These are phyloP conservation scores for Amitus sp. DNA, from an alignment of 2,888 invertebrate genomes.

Conservation along the genomic window DNA sequence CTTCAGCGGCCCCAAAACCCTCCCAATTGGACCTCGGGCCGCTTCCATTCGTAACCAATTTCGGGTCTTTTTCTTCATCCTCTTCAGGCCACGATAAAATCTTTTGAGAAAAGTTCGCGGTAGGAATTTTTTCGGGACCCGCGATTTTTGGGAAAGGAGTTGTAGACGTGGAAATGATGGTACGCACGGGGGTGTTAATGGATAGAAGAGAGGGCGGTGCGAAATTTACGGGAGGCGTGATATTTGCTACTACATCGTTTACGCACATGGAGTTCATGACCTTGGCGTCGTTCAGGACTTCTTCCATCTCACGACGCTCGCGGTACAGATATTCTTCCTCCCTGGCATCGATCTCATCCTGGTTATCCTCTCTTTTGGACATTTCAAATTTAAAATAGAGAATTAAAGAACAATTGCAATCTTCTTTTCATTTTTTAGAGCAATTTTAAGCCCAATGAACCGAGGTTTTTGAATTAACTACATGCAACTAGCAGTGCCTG, in stretches of 20 bases:
- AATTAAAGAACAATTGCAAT: no score
- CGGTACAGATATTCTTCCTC: conserved; percentile 61
- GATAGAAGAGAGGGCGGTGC: conserved; percentile 50
- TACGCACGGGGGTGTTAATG: conserved; percentile 62
- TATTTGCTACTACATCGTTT: conserved; percentile 48
- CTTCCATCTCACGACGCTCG: conserved; percentile 62
- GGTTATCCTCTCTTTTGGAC: conserved; percentile 48
- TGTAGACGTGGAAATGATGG: conserved; percentile 44
- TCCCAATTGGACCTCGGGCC: conserved; percentile 1
- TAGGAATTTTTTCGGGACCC: conserved; percentile 25
- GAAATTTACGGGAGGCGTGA: conserved; percentile 52
- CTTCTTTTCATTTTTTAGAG: no score
- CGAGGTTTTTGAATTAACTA: no score
- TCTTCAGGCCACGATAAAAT: no score
- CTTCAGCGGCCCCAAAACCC: background rate
- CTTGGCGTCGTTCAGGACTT: conserved; percentile 56
- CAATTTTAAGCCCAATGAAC: no score
- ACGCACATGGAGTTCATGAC: conserved; percentile 63
- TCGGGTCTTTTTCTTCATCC: background rate
- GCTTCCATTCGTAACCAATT: background rate
- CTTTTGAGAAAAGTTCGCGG: no score
- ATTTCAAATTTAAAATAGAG: no score
- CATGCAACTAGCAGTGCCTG: no score
- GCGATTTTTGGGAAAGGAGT: conserved; percentile 26
- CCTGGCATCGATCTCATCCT: conserved; percentile 61